Evolutionary conservation across 1,140 invertebrate species (phyloP).

Genomic region (Diabrotica virgifera): DNA sequence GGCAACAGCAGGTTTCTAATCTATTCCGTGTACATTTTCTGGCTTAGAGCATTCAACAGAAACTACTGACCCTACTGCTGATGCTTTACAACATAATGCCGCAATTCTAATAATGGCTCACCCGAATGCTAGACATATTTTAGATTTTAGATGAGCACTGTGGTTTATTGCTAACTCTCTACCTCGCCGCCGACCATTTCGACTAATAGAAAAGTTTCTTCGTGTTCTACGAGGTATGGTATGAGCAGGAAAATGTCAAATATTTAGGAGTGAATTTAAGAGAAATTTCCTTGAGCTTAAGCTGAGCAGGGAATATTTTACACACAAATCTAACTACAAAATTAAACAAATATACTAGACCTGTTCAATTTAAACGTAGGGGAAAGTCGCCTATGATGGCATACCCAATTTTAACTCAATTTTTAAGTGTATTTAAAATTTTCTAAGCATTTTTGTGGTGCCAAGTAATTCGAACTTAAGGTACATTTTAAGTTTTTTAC

Average conservation of each 20-base stretch:
- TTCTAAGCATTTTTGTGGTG: no score
- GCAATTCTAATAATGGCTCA: conserved; percentile 34
- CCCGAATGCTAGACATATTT: conserved; percentile 36
- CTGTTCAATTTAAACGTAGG: no score
- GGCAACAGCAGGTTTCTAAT: conserved; percentile 19
- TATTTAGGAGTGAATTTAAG: no score
- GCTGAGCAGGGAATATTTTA: not conserved
- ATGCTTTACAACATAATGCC: conserved; percentile 30
- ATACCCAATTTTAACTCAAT: no score
- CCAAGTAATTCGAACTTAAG: no score
- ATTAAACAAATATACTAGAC: no score
- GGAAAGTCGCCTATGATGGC: no score
- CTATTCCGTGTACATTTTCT: conserved; percentile 23
- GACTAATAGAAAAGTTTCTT: not conserved
- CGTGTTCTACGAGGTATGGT: no score
- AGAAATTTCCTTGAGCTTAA: not conserved
- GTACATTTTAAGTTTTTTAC: no score
- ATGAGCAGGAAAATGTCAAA: no score
- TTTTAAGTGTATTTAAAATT: no score
- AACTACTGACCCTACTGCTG: conserved; percentile 14
- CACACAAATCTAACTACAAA: no score
- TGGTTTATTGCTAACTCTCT: conserved; percentile 19
- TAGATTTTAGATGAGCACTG: conserved; percentile 24
- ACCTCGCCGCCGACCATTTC: not conserved
- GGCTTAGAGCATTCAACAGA: conserved; percentile 10